Evolutionary conservation across 2,797 vertebrate species (phyloP).

Genomic region (Perodicticus potto): DNA sequence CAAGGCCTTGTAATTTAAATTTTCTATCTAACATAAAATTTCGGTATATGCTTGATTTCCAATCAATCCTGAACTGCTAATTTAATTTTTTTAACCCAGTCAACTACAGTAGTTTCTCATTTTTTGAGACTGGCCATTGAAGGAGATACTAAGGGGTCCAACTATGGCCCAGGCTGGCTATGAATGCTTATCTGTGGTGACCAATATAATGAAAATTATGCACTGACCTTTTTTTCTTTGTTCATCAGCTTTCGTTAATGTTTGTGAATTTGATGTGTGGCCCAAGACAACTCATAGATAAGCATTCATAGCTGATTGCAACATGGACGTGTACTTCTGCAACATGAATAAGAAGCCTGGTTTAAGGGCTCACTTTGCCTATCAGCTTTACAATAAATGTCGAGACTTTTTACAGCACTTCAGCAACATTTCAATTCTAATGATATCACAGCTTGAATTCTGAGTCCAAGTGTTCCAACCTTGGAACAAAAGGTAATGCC

Average conservation of each 20-base stretch:
- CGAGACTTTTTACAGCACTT: not conserved
- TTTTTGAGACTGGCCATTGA: conserved; percentile 1
- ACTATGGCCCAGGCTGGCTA: no score
- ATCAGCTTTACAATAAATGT: not conserved
- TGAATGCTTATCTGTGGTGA: no score
- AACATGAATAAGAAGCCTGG: not conserved
- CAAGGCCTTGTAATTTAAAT: conserved; percentile 28
- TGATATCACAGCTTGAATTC: not conserved
- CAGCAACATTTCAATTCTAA: not conserved
- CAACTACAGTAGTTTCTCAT: not conserved
- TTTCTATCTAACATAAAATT: conserved; percentile 17
- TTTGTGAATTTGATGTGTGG: no score
- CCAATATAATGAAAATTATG: no score
- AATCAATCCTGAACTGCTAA: not conserved
- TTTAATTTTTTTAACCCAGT: conserved; percentile 36
- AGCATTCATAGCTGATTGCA: not conserved
- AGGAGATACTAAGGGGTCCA: not conserved
- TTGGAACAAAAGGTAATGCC: no score
- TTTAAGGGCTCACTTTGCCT: not conserved
- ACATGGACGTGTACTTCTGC: not conserved
- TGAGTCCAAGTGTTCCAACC: not conserved
- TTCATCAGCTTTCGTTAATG: no score
- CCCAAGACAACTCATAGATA: no score
- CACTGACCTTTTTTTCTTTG: no score
- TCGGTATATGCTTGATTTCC: not conserved